These are phyloP conservation scores for Habropoda laboriosa DNA, from an alignment of 1,140 invertebrate species.

Conservation along the genomic window DNA sequence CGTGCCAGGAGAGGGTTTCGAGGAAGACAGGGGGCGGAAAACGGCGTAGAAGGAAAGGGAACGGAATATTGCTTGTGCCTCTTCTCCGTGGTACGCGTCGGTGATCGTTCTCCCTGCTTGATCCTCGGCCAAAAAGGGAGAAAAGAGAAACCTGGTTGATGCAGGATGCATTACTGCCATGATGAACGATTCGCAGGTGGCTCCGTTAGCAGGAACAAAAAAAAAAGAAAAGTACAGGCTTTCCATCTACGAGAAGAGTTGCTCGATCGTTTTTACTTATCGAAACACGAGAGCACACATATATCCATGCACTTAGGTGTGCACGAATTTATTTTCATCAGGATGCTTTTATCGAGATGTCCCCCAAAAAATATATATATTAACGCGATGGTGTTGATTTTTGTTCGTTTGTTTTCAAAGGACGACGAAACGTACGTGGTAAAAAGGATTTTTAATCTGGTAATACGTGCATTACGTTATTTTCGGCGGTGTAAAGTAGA, in stretches of 20 bases:
- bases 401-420: neutral
- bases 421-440: too few relatives aligned
- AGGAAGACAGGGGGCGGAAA: slow-evolving; percentile 48
- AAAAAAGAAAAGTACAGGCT: slow-evolving; percentile 42
- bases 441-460: neutral
- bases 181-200: slow-evolving; percentile 75
- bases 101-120: slow-evolving; percentile 56
- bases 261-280: slow-evolving; percentile 59
- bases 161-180: slow-evolving; percentile 70
- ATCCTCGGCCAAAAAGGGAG: slow-evolving; percentile 44
- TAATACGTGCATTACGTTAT: neutral
- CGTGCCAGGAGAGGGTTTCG: slow-evolving; percentile 47
- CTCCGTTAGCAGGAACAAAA: too few relatives aligned
- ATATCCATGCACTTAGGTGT: neutral
- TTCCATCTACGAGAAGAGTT: slow-evolving; percentile 34
- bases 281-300: slow-evolving; percentile 38
- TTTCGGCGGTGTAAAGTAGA: neutral
- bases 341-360: neutral
- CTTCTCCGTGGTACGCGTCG: slow-evolving; percentile 42
- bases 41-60: slow-evolving; percentile 21
- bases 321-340: neutral
- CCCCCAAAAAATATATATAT: too few relatives aligned
- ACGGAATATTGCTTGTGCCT: slow-evolving; percentile 32
- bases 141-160: slow-evolving; percentile 54
- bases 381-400: too few relatives aligned